These are phyloP conservation scores for Glaucopsyche alexis DNA, from an alignment of 2,888 invertebrate species.

Conservation along the genomic window DNA sequence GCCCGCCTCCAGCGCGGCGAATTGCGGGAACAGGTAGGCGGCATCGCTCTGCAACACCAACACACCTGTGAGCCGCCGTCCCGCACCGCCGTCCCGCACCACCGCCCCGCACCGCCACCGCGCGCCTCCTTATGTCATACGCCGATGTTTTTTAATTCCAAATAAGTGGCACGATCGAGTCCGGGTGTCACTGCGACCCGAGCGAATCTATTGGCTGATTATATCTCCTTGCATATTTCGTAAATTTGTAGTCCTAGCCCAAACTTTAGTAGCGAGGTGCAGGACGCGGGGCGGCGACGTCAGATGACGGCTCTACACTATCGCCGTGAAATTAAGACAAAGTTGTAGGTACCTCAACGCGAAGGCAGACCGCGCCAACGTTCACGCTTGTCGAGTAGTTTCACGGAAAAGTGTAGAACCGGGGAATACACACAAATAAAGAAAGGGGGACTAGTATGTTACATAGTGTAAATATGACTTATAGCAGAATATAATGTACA, in stretches of 20 bases:
- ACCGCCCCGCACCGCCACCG: not conserved
- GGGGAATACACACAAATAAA: no score
- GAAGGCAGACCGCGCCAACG: not conserved
- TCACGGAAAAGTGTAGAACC: not conserved
- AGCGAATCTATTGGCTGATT: no score
- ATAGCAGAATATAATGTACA: no score
- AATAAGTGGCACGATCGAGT: no score
- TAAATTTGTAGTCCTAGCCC: not conserved
- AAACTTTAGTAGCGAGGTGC: not conserved
- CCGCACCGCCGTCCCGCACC: not conserved
- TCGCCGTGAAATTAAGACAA: not conserved
- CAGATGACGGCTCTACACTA: not conserved
- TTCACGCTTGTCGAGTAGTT: not conserved
- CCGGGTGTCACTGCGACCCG: no score
- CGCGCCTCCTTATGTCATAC: not conserved
- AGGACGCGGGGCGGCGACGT: not conserved
- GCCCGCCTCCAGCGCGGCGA: constrained; percentile 75
- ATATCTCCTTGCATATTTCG: not conserved
- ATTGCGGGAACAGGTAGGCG: constrained; percentile 75
- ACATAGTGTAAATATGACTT: no score
- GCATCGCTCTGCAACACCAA: constrained; percentile 58
- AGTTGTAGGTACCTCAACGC: not conserved
- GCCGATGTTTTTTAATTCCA: no score
- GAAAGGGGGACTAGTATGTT: no score
- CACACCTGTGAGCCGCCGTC: constrained; percentile 20